These are phyloP conservation scores for Drosophila willistoni DNA, from an alignment of 1,140 invertebrate species.

Conservation along the genomic window DNA sequence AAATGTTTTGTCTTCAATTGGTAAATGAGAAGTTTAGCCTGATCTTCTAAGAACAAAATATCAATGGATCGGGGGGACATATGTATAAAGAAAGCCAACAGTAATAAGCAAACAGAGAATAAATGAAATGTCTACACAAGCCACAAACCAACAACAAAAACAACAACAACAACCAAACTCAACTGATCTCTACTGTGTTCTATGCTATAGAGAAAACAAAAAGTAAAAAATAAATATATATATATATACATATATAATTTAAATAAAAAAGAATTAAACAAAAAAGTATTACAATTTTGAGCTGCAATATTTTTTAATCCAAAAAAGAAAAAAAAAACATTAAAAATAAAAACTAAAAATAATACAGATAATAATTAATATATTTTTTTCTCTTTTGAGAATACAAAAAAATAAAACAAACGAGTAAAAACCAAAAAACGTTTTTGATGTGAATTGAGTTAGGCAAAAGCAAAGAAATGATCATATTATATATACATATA, in stretches of 20 bases:
- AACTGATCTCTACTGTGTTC: conserved; percentile 73
- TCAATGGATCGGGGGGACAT: conserved; percentile 23
- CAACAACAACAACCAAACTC: conserved; percentile 28
- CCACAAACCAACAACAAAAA: conserved; percentile 13
- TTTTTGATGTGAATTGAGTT: conserved; percentile 79
- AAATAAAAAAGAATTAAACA: conserved; percentile 33
- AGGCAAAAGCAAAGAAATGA: conserved; percentile 51
- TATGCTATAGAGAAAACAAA: conserved; percentile 49
- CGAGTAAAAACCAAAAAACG: conserved; percentile 28
- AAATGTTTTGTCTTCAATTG: background rate
- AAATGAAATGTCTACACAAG: conserved; percentile 24
- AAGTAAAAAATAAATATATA: conserved; percentile 33
- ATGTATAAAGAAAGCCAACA: conserved; percentile 11
- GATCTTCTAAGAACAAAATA: conserved; percentile 38
- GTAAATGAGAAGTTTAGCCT: background rate
- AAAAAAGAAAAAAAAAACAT: conserved; percentile 39
- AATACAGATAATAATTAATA: conserved; percentile 76
- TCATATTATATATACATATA: conserved; percentile 22
- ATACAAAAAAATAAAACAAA: conserved; percentile 40
- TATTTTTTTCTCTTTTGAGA: conserved; percentile 81
- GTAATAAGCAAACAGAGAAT: conserved; percentile 20
- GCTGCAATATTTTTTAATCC: conserved; percentile 81
- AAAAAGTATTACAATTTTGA: conserved; percentile 78
- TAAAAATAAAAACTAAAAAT: conserved; percentile 50
- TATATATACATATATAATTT: conserved; percentile 18